Conservation (phyloP, 2,797 vertebrate species). For the Labroides dimidiatus region DNA sequence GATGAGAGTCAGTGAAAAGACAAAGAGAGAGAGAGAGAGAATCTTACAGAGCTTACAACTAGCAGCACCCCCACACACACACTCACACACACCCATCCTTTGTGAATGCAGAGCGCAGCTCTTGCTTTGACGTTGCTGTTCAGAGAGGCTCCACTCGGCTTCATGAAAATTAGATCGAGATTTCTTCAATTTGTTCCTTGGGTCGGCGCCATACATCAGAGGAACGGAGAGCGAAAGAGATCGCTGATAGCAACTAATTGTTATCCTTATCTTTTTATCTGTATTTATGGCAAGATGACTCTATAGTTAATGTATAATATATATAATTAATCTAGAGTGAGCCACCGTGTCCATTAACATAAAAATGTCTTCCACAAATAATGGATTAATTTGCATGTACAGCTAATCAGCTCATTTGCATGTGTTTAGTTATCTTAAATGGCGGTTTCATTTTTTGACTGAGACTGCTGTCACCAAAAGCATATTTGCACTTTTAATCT, state of each 20-base stretch:
- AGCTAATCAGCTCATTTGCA: slow-evolving; percentile 77
- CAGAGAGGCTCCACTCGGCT: slow-evolving; percentile 44
- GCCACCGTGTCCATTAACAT: slow-evolving; percentile 71
- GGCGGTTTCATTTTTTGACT: slow-evolving; percentile 67
- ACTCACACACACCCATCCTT: slow-evolving; percentile 19
- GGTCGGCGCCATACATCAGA: slow-evolving; percentile 56
- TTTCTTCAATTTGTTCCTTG: slow-evolving; percentile 61
- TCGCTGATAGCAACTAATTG: slow-evolving; percentile 56
- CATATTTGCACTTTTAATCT: slow-evolving; percentile 68
- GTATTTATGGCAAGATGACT: slow-evolving; percentile 60
- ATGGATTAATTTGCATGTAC: slow-evolving; percentile 70
- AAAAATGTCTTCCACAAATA: slow-evolving; percentile 74
- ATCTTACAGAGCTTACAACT: slow-evolving; percentile 50
- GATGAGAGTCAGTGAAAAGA: slow-evolving; percentile 56
- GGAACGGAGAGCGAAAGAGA: slow-evolving; percentile 49
- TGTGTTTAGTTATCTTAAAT: slow-evolving; percentile 76
- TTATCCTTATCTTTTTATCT: slow-evolving; percentile 68
- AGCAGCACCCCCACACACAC: slow-evolving; percentile 7
- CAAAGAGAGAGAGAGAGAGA: slow-evolving; percentile 28
- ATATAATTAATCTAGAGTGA: slow-evolving; percentile 66
- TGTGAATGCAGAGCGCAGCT: slow-evolving; percentile 41
- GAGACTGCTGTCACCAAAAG: slow-evolving; percentile 55
- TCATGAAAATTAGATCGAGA: slow-evolving; percentile 48
- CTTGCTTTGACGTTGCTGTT: slow-evolving; percentile 54
- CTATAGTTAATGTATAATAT: slow-evolving; percentile 59